phyloP scores from a whole-genome alignment of 92 coral and sea anemone genomes.

The Phenganax subtilis region DNA sequence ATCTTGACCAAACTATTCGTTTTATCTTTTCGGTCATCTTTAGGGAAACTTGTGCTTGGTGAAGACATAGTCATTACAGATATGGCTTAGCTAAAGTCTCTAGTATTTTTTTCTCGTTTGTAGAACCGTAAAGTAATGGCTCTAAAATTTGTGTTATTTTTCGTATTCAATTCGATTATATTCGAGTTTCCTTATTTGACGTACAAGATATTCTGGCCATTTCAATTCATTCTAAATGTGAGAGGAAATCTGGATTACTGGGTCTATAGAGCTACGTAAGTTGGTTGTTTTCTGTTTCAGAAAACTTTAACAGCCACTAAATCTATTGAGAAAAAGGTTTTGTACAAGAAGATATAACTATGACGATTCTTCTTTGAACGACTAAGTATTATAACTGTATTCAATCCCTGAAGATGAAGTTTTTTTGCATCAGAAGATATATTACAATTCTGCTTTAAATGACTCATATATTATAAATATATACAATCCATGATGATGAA shows the following conservation, averaged over 20 bases:
- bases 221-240: slow-evolving; percentile 87
- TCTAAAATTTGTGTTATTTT: slow-evolving; percentile 69
- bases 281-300: slow-evolving; percentile 8
- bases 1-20: background rate
- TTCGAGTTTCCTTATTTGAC: slow-evolving; percentile 86
- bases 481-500: no score
- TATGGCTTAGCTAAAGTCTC: background rate
- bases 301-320: background rate
- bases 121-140: slow-evolving; percentile 95
- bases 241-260: slow-evolving; percentile 76
- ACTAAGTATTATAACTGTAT: no score
- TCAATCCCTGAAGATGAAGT: background rate
- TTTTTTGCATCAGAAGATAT: background rate
- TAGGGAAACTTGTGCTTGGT: background rate
- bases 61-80: background rate
- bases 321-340: background rate
- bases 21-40: no score
- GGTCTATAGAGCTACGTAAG: slow-evolving; percentile 99
- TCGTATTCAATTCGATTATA: slow-evolving; percentile 68
- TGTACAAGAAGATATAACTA: no score
- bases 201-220: slow-evolving; percentile 91
- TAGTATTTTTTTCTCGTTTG: slow-evolving; percentile 13
- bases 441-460: no score
- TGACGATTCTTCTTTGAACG: no score
- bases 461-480: no score